A percentile compares a stretch with the other conserved stretches of the same genome.
Conservation (phyloP, 2,113 vertebrate species). For the Sinocyclocheilus rhinocerous region DNA sequence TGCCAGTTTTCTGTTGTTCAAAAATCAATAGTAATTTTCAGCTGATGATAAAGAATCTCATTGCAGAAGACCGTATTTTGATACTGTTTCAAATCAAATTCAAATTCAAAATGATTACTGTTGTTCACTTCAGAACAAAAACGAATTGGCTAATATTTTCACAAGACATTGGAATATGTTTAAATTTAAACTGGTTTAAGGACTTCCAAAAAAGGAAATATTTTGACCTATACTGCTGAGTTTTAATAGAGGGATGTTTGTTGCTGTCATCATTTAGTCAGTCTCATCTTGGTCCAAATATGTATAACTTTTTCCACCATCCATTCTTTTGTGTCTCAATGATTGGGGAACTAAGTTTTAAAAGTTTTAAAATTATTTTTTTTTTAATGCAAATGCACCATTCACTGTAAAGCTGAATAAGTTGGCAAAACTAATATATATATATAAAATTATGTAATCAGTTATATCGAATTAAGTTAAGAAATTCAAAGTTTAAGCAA, state of each 20-base stretch:
- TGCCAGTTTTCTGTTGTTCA: constrained; percentile 28
- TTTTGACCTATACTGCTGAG: background rate
- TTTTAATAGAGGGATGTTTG: background rate
- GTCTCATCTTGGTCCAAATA: no score
- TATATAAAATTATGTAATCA: no score
- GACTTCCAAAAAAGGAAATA: background rate
- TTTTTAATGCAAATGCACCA: no score
- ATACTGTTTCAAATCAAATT: background rate
- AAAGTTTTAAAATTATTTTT: no score
- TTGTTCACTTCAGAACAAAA: constrained; percentile 44
- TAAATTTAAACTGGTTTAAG: background rate
- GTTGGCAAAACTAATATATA: no score
- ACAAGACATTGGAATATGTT: constrained; percentile 21
- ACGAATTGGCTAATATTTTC: background rate
- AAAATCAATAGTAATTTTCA: constrained; percentile 54
- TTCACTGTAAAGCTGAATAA: no score
- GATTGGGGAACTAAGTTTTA: no score
- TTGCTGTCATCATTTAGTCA: background rate
- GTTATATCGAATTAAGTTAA: no score
- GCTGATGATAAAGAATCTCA: constrained; percentile 25
- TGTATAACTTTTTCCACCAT: no score
- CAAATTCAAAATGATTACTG: constrained; percentile 40
- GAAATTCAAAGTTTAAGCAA: no score
- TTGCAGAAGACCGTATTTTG: constrained; percentile 11
- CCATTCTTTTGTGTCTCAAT: no score